These are phyloP conservation scores for Onthophagus taurus DNA, from an alignment of 1,140 invertebrate species.

Conservation along the genomic window DNA sequence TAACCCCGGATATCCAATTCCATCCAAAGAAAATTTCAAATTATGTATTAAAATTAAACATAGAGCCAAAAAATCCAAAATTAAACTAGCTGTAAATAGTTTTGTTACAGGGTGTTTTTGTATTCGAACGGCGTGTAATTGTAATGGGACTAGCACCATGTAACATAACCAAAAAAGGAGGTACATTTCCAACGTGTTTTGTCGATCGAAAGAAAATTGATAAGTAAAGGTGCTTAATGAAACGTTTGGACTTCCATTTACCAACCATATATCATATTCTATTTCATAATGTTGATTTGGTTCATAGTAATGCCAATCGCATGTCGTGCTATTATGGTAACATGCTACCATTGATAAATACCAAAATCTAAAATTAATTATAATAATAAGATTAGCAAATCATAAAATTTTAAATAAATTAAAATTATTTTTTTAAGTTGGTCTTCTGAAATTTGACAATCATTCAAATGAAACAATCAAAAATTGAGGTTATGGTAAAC, in stretches of 20 bases:
- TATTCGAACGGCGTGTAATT: constrained; percentile 74
- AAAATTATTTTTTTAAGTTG: no score
- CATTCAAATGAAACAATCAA: no score
- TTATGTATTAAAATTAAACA: constrained; percentile 82
- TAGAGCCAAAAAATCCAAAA: constrained; percentile 76
- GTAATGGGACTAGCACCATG: constrained; percentile 75
- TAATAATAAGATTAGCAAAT: no score
- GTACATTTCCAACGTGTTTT: constrained; percentile 89
- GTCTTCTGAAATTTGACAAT: no score
- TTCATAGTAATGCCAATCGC: constrained; percentile 71
- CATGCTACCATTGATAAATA: constrained; percentile 91
- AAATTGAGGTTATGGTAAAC: no score
- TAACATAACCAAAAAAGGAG: constrained; percentile 83
- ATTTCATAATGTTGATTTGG: constrained; percentile 41
- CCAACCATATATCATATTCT: constrained; percentile 90
- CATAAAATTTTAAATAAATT: no score
- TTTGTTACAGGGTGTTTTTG: constrained; percentile 88
- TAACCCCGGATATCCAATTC: constrained; percentile 70
- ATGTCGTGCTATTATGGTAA: constrained; percentile 66
- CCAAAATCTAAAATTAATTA: constrained; percentile 96
- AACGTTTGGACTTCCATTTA: constrained; percentile 88
- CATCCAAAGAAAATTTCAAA: constrained; percentile 82
- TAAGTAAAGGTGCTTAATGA: constrained; percentile 80
- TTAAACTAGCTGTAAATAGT: constrained; percentile 77
- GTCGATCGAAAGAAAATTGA: constrained; percentile 94